Conservation (phyloP, 2,797 vertebrate genomes). For the Sphenopsis melanotis region DNA sequence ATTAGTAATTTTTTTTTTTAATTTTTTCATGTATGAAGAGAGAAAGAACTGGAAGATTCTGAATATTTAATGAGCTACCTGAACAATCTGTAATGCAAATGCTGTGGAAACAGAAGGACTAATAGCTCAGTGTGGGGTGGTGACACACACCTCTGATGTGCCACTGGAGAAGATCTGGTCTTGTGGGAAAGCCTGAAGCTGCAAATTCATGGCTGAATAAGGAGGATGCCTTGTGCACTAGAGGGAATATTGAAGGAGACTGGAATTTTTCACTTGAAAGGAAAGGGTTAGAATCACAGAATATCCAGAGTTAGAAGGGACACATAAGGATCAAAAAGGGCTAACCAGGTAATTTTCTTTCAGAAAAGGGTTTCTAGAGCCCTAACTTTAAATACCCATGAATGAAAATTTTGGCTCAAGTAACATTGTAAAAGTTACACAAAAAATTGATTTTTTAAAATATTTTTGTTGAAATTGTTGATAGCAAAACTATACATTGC, state of each 20-base stretch:
- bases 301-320: background rate
- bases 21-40: background rate
- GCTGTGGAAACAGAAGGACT: background rate
- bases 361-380: background rate
- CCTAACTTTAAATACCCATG: background rate
- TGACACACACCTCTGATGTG: background rate
- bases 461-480: background rate
- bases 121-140: background rate
- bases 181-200: background rate
- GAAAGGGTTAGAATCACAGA: background rate
- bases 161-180: background rate
- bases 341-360: background rate
- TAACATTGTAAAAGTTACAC: accelerated
- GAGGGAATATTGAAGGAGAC: background rate
- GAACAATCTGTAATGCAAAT: background rate
- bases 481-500: background rate
- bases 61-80: background rate
- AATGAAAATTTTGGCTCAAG: background rate
- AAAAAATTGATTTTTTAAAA: background rate
- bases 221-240: background rate
- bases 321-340: background rate
- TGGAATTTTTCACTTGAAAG: background rate
- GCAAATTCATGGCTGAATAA: background rate
- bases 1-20: background rate
- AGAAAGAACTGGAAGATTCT: background rate